A percentile compares a stretch with the other conserved stretches of the same genome.
phyloP scores from a whole-genome alignment of 2,113 vertebrate species.

The Salvelinus fontinalis region DNA sequence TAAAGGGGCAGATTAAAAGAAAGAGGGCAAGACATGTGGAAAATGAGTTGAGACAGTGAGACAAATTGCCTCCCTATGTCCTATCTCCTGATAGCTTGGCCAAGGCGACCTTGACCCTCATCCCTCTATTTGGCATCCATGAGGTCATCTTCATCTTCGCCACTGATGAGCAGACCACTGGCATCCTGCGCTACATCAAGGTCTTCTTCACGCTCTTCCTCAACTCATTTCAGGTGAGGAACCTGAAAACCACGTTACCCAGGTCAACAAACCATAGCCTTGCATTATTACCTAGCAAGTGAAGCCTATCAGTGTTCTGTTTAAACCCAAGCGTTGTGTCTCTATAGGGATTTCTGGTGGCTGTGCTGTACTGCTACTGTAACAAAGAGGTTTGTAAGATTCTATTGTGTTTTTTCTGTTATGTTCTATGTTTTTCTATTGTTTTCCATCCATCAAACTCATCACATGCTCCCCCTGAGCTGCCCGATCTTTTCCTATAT shows the following conservation, averaged over 20 bases:
- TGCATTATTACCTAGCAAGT: too few species aligned
- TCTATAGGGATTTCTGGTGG: constrained; percentile 79
- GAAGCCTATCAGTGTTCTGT: neutral
- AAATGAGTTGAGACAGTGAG: neutral
- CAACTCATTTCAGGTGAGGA: constrained; percentile 82
- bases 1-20: neutral
- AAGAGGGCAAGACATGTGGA: neutral
- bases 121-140: constrained; percentile 82
- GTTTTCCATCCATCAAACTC: neutral
- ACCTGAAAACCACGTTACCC: neutral
- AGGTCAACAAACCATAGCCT: neutral
- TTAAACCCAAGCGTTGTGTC: neutral
- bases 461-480: neutral
- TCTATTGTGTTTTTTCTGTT: neutral
- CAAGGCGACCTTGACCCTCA: constrained; percentile 82
- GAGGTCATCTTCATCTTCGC: constrained; percentile 82
- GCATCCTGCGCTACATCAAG: constrained; percentile 78
- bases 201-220: constrained; percentile 83
- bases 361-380: constrained; percentile 83
- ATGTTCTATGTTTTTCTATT: neutral
- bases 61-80: constrained; percentile 4
- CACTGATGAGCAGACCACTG: constrained; percentile 80
- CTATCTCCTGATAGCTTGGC: constrained; percentile 68
- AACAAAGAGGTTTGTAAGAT: constrained; percentile 79
- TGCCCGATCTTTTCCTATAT: neutral